Evolutionary conservation across 2,888 invertebrate species (phyloP), one percentile per base, ranked within the genome.

Genomic region (Tetragonisca angustula): DNA sequence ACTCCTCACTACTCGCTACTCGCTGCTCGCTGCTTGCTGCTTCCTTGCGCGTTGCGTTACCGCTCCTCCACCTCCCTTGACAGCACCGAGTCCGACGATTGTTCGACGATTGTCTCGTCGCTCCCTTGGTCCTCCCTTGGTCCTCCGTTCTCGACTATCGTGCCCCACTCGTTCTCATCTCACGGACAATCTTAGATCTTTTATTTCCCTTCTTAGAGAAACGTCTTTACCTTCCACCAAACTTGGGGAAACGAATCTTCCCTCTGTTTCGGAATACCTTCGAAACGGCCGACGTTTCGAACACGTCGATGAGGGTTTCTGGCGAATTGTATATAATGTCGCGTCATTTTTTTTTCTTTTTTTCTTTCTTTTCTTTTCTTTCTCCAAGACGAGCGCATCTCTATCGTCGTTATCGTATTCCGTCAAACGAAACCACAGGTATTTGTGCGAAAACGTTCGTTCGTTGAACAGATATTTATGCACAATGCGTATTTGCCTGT

Each of bases 111-210:
- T 2, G 27, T 62, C 19, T 43, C n/a, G 15, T 43, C 52, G 52
- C 64, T 70, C 27, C 73, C 54, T 56, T 72, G 15, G 9, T 21
- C n/a, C 17, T 17, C n/a, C 36, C 50, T 61, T 61, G 15, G 17
- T 17, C 9, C 49, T 15, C 36, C 36, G 36, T 9, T 36, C 36
- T 19, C 24, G 21, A 52, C 43, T 24, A 76, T 68, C 81, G 62
- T 56, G 17, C 11, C 43, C 1, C 21, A 62, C 52, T 62, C 50
- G 54, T 72, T 68, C 50, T 24, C 43, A 74, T 59, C 49, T 72
- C 27, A 24, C 17, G 59, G n/a, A 56, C 68, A 62, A 76, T 82
- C 76, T 83, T 50, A 32, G 24, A 52, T 72, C 72, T 73, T 73
- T 83, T 73, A 76, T 77, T 36, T 49, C 54, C 15, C 11, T 21